Evolutionary conservation across 92 coral and sea anemone species (phyloP).

Genomic region (Ricordea florida): DNA sequence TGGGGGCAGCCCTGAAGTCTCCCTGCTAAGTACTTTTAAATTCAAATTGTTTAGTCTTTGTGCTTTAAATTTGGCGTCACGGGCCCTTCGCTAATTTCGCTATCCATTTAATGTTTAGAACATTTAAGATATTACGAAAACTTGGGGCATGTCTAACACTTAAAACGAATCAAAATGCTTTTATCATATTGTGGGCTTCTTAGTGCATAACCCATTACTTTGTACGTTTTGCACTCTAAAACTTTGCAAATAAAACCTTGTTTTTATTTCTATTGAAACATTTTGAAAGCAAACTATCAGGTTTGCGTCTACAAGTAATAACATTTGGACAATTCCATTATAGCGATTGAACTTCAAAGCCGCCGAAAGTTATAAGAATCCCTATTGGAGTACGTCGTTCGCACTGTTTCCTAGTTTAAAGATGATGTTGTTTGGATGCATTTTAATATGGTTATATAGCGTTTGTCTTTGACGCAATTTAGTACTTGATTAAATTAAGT

Average conservation of each 20-base stretch:
- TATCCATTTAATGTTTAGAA: not conserved
- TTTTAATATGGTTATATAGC: too few species aligned
- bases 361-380: slow-evolving; percentile 5
- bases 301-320: slow-evolving; percentile 9
- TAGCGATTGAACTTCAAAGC: slow-evolving; percentile 1
- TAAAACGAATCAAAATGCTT: not conserved
- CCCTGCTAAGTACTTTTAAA: not conserved
- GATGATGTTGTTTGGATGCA: too few species aligned
- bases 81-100: not conserved
- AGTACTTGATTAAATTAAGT: too few species aligned
- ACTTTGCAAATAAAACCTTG: too few species aligned
- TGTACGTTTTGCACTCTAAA: too few species aligned
- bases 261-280: too few species aligned
- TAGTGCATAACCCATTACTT: too few species aligned
- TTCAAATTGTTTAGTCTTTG: not conserved
- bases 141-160: not conserved
- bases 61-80: not conserved
- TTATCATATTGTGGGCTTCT: not conserved
- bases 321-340: not conserved
- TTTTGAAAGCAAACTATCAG: slow-evolving; percentile 1
- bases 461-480: too few species aligned
- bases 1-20: not conserved
- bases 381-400: slow-evolving; percentile 7
- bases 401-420: too few species aligned
- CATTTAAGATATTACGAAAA: not conserved